Evolutionary conservation across 2,113 vertebrate species (phyloP).

Genomic region (Podiceps cristatus): DNA sequence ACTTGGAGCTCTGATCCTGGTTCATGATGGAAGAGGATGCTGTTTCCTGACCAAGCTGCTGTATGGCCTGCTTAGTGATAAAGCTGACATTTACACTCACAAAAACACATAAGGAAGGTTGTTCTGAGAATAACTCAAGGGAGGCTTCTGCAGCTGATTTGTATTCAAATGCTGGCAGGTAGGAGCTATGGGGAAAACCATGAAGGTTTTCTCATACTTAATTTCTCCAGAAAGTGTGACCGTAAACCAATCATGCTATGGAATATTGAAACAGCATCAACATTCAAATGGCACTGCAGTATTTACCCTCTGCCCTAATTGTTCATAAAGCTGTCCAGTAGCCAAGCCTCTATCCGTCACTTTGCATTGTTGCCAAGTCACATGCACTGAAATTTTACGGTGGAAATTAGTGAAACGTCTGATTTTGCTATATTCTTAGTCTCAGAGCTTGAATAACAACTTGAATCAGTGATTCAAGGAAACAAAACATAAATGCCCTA

Average conservation of each 20-base stretch:
- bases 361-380: background rate
- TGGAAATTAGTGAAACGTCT: background rate
- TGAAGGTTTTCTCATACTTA: background rate
- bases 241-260: background rate
- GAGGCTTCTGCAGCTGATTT: constrained; percentile 38
- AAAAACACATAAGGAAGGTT: constrained; percentile 32
- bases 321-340: background rate
- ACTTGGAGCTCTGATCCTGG: background rate
- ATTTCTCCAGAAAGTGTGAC: constrained; percentile 5
- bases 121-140: constrained; percentile 16
- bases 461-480: background rate
- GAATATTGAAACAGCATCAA: background rate
- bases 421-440: constrained; percentile 13
- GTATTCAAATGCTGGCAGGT: constrained; percentile 8
- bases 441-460: constrained; percentile 16
- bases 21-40: background rate
- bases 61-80: constrained; percentile 27
- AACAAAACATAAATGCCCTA: background rate
- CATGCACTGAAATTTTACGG: background rate
- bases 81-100: constrained; percentile 41
- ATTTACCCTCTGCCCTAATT: background rate
- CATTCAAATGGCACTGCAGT: background rate
- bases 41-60: constrained; percentile 6
- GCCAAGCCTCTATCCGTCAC: background rate
- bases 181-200: background rate